Conservation (phyloP, 2,888 invertebrate species). For the Abscondita cerata region DNA sequence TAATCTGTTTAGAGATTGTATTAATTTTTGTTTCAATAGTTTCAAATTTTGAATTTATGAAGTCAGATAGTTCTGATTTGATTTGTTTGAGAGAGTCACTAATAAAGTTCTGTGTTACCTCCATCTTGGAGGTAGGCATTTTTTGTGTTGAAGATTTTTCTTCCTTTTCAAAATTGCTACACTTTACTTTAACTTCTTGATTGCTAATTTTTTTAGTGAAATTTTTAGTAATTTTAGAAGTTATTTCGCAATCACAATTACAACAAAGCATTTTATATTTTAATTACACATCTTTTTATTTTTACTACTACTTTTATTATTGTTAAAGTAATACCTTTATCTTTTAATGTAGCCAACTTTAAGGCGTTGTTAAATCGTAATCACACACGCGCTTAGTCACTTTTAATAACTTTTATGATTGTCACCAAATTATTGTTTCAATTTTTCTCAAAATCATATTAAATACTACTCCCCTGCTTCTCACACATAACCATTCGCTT, state of each 20-base stretch:
- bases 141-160: not conserved
- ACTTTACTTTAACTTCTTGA: not conserved
- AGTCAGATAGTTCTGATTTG: not conserved
- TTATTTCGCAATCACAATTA: not conserved
- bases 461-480: too few relatives aligned
- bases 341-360: too few relatives aligned
- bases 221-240: not conserved
- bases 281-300: not conserved
- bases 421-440: too few relatives aligned
- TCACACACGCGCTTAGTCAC: too few relatives aligned
- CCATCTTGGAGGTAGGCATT: not conserved
- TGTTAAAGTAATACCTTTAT: too few relatives aligned
- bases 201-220: not conserved
- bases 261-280: not conserved
- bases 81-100: not conserved
- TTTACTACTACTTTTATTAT: not conserved
- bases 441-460: too few relatives aligned
- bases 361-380: too few relatives aligned
- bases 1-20: not conserved
- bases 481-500: too few relatives aligned
- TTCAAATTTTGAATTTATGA: not conserved
- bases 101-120: not conserved
- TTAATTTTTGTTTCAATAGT: not conserved
- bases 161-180: not conserved
- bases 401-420: too few relatives aligned